These are phyloP conservation scores for Mycetomoellerius zeteki DNA, from an alignment of 1,140 invertebrate species.

Conservation along the genomic window DNA sequence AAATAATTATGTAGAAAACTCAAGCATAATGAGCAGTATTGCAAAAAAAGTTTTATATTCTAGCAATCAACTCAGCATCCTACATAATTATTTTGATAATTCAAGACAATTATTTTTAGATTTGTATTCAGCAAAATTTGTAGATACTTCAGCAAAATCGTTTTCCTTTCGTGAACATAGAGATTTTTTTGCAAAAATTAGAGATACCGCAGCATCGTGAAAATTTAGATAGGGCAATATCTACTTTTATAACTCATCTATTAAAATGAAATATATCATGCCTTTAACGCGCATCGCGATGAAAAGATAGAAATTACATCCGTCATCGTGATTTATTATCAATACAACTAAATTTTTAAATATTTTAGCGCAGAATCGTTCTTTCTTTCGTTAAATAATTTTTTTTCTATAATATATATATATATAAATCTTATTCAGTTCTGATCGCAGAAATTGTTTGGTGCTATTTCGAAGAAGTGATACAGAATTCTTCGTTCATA, in stretches of 20 bases:
- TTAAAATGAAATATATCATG: slow-evolving; percentile 1
- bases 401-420: neutral
- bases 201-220: too few relatives aligned
- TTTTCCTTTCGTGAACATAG: neutral
- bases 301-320: slow-evolving; percentile 11
- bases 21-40: too few relatives aligned
- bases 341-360: neutral
- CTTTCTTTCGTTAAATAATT: neutral
- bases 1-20: too few relatives aligned
- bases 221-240: neutral
- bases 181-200: slow-evolving; percentile 8
- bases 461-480: neutral
- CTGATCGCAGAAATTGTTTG: neutral
- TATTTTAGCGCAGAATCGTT: too few relatives aligned
- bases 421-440: neutral
- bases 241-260: neutral
- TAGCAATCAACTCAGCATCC: too few relatives aligned
- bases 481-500: neutral
- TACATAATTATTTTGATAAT: too few relatives aligned
- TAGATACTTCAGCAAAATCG: too few relatives aligned
- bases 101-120: too few relatives aligned
- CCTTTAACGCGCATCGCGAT: neutral
- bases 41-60: too few relatives aligned
- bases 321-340: slow-evolving; percentile 18
- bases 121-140: too few relatives aligned